phyloP scores from a whole-genome alignment of 2,888 invertebrate species.

The Agrypnus murinus region DNA sequence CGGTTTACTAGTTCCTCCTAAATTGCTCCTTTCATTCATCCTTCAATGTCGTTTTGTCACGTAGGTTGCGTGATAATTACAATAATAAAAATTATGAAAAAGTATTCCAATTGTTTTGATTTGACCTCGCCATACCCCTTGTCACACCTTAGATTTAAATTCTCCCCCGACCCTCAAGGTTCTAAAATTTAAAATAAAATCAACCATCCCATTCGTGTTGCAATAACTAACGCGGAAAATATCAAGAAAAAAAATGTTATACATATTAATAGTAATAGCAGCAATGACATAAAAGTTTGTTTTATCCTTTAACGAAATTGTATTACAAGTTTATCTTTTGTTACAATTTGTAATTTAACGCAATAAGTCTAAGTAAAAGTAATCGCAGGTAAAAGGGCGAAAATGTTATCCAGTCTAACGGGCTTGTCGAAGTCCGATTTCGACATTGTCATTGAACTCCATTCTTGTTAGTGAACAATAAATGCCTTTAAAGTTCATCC shows the following conservation, averaged over 20 bases:
- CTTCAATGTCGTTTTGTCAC: constrained; percentile 35
- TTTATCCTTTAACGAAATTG: no score
- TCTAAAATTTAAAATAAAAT: constrained; percentile 14
- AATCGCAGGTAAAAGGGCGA: not conserved
- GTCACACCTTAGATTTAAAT: constrained; percentile 39
- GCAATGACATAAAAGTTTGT: not conserved
- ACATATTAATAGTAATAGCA: no score
- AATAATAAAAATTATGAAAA: constrained; percentile 45
- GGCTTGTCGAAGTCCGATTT: constrained; percentile 21
- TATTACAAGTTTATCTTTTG: no score
- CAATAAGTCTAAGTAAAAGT: not conserved
- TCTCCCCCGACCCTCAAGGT: constrained; percentile 36
- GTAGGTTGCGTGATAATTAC: constrained; percentile 36
- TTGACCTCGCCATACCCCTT: constrained; percentile 41
- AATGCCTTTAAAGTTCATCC: constrained; percentile 26
- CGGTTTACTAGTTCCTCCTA: not conserved
- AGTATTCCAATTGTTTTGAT: constrained; percentile 40
- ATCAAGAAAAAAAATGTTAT: no score
- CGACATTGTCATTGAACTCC: constrained; percentile 32
- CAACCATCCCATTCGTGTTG: constrained; percentile 1
- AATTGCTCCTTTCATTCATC: constrained; percentile 39
- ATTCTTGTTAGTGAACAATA: constrained; percentile 22
- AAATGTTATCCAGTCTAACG: not conserved
- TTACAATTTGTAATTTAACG: not conserved
- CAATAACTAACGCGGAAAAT: no score